Conservation (phyloP, 2,888 invertebrate species). For the Hypomecis atomaria region DNA sequence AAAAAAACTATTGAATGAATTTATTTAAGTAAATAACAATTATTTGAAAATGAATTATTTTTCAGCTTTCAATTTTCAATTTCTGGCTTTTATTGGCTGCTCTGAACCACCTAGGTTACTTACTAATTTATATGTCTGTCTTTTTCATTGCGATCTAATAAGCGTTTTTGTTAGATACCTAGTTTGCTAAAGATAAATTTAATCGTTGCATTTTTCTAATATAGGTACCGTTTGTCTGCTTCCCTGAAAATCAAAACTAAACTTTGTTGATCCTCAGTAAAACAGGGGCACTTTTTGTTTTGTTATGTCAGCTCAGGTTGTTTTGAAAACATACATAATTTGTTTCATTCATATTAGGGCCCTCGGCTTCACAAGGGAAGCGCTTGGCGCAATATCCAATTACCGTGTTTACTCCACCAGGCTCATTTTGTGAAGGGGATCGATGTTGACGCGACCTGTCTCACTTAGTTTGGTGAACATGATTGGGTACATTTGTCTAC, state of each 20-base stretch:
- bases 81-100: too few relatives aligned
- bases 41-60: too few relatives aligned
- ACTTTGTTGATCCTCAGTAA: neutral
- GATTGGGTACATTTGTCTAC: conserved; percentile 42
- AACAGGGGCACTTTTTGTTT: neutral
- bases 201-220: neutral
- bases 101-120: too few relatives aligned
- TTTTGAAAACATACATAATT: conserved; percentile 34
- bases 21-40: too few relatives aligned
- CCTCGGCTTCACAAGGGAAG: conserved; percentile 45
- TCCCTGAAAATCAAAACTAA: neutral
- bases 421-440: conserved; percentile 57
- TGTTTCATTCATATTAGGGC: conserved; percentile 38
- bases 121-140: too few relatives aligned
- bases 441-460: conserved; percentile 52
- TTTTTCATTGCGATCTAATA: too few relatives aligned
- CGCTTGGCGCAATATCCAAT: conserved; percentile 53
- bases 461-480: conserved; percentile 44
- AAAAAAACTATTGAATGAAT: too few relatives aligned
- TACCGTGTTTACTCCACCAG: conserved; percentile 58
- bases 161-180: too few relatives aligned
- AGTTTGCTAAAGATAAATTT: neutral
- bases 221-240: neutral
- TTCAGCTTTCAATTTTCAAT: too few relatives aligned
- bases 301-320: conserved; percentile 20